Evolutionary conservation across 2,888 invertebrate genomes (phyloP).

Genomic region (Acleris laterana): DNA sequence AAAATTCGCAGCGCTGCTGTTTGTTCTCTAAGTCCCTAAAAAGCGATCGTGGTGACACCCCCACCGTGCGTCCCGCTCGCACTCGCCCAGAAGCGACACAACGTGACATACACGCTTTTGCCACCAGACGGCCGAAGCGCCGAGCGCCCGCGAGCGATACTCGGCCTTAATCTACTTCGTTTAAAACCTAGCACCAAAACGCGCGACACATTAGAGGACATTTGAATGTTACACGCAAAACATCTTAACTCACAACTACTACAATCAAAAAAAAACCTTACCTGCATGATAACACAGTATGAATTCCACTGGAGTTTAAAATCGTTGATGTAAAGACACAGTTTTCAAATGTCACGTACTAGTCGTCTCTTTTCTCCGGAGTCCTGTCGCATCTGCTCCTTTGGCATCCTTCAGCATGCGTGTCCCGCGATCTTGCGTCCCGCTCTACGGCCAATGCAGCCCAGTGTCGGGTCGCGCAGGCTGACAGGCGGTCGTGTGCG

Average conservation of each 20-base stretch:
- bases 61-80: slow-evolving; percentile 72
- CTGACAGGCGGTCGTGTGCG: slow-evolving; percentile 77
- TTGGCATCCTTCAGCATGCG: slow-evolving; percentile 81
- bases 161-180: slow-evolving; percentile 60
- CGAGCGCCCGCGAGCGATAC: slow-evolving; percentile 58
- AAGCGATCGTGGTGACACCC: slow-evolving; percentile 80
- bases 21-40: slow-evolving; percentile 74
- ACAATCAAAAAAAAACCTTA: slow-evolving; percentile 50
- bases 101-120: slow-evolving; percentile 69
- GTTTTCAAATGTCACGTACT: slow-evolving; percentile 83
- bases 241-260: slow-evolving; percentile 47
- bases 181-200: slow-evolving; percentile 73
- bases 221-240: slow-evolving; percentile 52
- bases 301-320: slow-evolving; percentile 43
- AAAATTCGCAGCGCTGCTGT: slow-evolving; percentile 66
- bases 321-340: slow-evolving; percentile 80
- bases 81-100: slow-evolving; percentile 72
- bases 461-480: slow-evolving; percentile 81
- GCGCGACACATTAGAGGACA: slow-evolving; percentile 83
- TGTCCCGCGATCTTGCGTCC: slow-evolving; percentile 81
- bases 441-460: slow-evolving; percentile 74
- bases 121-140: slow-evolving; percentile 67
- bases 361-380: slow-evolving; percentile 83
- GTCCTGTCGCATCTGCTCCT: slow-evolving; percentile 84
- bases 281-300: accelerated